Conservation (phyloP, 2,797 vertebrate genomes). For the Myotis daubentonii region DNA sequence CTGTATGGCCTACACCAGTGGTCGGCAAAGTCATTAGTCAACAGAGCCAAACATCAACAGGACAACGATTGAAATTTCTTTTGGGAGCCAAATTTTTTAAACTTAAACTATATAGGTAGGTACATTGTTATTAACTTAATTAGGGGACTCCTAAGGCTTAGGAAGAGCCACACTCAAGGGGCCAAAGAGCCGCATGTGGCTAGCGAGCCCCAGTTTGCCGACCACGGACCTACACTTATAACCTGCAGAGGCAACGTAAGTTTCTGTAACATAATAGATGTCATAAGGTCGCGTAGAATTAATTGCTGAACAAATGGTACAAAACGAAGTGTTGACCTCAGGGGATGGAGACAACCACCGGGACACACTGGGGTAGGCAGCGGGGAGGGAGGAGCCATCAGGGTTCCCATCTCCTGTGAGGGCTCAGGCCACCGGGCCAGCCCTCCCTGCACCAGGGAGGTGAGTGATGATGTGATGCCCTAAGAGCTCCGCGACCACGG, state of each 20-base stretch:
- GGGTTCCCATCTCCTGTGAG: not conserved
- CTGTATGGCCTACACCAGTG: not conserved
- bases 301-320: not conserved
- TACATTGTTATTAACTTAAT: too few relatives aligned
- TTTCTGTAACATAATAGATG: not conserved
- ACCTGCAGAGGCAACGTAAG: accelerated
- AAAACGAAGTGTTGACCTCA: not conserved
- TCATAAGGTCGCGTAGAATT: not conserved
- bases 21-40: too few relatives aligned
- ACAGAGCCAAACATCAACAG: too few relatives aligned
- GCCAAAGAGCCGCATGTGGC: too few relatives aligned
- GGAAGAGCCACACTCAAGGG: too few relatives aligned
- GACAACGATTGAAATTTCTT: too few relatives aligned
- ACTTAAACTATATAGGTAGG: too few relatives aligned
- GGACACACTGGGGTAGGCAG: not conserved
- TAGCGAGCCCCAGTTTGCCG: too few relatives aligned
- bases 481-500: not conserved
- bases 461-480: not conserved
- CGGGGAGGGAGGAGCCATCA: not conserved
- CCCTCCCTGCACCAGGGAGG: not conserved
- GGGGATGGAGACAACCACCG: not conserved
- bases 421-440: not conserved
- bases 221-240: not conserved
- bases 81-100: too few relatives aligned
- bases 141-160: too few relatives aligned